Evolutionary conservation across 2,113 vertebrate genomes (phyloP).

Genomic region (Pseudorectes ferrugineus): DNA sequence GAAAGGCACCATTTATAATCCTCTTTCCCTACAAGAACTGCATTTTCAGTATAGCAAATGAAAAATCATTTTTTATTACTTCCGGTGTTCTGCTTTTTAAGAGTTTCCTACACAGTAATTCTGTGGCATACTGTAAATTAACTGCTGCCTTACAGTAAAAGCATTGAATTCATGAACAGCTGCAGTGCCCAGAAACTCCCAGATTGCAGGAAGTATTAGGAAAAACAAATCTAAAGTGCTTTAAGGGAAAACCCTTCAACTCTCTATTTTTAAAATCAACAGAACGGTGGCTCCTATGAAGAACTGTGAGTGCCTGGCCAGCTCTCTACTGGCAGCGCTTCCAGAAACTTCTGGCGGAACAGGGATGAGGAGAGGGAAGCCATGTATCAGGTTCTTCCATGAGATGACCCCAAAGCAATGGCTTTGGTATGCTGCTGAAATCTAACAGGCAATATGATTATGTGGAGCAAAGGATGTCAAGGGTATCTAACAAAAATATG

Average conservation of each 20-base stretch:
- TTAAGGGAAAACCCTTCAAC: background rate
- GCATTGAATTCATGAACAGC: background rate
- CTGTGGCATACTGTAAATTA: background rate
- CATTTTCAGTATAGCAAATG: background rate
- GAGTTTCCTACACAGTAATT: background rate
- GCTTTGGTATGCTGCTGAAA: background rate
- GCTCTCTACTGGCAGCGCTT: background rate
- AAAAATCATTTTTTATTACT: background rate
- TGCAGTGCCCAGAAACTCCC: background rate
- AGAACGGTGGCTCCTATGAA: background rate
- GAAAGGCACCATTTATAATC: background rate
- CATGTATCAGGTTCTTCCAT: background rate
- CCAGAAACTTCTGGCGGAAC: background rate
- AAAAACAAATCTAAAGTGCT: background rate
- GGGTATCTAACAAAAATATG: background rate
- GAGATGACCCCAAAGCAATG: background rate
- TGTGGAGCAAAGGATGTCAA: background rate
- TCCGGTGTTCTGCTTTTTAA: background rate
- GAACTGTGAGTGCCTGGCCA: background rate
- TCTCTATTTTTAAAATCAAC: background rate
- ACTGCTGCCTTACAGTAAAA: constrained; percentile 29
- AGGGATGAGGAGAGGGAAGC: background rate
- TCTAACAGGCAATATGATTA: background rate
- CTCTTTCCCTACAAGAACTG: background rate
- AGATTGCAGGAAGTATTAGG: background rate